Base-by-base conservation (phyloP, 2,797 vertebrate genomes). In the Enteromius anoplus region DNA sequence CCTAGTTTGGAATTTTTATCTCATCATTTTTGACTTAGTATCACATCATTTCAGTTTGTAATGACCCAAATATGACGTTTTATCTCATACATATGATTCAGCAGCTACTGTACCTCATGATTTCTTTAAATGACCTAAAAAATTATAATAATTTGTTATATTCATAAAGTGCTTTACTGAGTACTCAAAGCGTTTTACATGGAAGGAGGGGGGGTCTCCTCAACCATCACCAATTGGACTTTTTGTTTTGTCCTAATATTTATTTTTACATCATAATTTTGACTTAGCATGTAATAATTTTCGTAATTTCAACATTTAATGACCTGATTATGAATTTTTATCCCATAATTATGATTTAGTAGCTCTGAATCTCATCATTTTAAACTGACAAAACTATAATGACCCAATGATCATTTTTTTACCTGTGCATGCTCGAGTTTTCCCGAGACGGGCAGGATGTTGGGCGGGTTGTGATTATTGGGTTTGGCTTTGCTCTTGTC, bases 371-470 rank as follows among this genome's bases (percentile, higher is more conserved):
- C 45, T 47, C 45, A 14, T 4, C 3, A 47, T 14, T 47, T 47
- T 42, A 42, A 42, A 10, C 3, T 42, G 40, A 42, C 42, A 42
- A 42, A 42, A 42, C 11, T 11, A 42, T 42, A 11, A 42, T 42
- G 34, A 34, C 34, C 34, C 3, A 34, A 34, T 34, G 34, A 34
- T 34, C 34, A 34, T 34, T 34, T 34, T 34, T 34, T 34, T 42
- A 42, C 42, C 87, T 88, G 85, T 70, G 95, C 96, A 94, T 96
- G 95, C 84, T 97, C 95, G 87, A 96, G 92, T 66, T 96, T 96
- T 85, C 95, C 95, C 45, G 96, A 96, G 85, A 96, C 90, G 5
- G 95, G 95, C 91, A 95, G 86, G 87, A 96, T 95, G 93, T 96
- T 96, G 82, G 95, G 95, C 85, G 95, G 95, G 75, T 89, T 88